Conservation (phyloP, 92 coral and sea anemone species). For the Palythoa heliodiscus region DNA sequence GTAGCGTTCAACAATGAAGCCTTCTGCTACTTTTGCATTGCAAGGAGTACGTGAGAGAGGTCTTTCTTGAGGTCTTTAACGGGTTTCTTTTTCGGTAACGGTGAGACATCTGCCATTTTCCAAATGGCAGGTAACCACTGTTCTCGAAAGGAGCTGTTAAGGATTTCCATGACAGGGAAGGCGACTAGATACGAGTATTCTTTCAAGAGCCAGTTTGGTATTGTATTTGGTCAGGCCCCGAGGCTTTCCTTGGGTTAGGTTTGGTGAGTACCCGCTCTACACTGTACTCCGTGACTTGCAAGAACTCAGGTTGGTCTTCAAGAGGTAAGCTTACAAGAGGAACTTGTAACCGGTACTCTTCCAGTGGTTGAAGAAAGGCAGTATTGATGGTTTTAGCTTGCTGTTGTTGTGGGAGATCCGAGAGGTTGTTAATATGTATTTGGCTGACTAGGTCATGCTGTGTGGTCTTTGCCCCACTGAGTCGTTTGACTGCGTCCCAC, state of each 20-base stretch:
- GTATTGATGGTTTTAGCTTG: neutral
- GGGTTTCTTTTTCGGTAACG: too few species aligned
- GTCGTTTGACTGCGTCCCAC: constrained; percentile 13
- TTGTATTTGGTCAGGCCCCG: neutral
- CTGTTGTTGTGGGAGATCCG: neutral
- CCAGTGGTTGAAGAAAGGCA: neutral
- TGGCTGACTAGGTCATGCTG: too few species aligned
- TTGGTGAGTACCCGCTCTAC: neutral
- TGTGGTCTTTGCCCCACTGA: neutral
- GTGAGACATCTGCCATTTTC: too few species aligned
- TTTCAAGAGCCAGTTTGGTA: constrained; percentile 2
- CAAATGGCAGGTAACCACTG: neutral
- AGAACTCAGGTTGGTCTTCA: neutral
- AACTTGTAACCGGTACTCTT: neutral
- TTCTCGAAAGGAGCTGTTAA: neutral
- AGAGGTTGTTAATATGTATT: neutral
- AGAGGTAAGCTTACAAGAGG: neutral
- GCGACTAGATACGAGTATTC: too few species aligned
- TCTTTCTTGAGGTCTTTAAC: neutral
- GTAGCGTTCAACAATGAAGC: neutral
- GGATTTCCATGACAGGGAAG: too few species aligned
- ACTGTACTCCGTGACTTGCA: neutral
- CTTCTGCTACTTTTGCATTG: constrained; percentile 2
- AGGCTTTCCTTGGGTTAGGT: too few species aligned
- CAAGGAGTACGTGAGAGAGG: neutral